Evolutionary conservation across 2,888 invertebrate genomes (phyloP).

Genomic region (Hydrotaea diabolus): DNA sequence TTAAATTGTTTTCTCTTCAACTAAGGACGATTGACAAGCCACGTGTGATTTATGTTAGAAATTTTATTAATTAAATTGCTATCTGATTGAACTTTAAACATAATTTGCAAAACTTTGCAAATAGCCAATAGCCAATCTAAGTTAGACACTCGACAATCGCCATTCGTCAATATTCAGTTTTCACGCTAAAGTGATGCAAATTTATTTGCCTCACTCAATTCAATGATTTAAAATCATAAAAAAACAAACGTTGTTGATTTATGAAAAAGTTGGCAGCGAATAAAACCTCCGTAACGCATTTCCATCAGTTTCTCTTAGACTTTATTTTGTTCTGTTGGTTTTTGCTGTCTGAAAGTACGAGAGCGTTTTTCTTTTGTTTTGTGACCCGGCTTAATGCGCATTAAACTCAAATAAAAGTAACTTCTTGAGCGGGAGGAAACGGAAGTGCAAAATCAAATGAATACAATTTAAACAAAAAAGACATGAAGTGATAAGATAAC

Average conservation of each 20-base stretch:
- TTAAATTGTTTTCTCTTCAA: too few relatives aligned
- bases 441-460: conserved; percentile 19
- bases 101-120: not conserved
- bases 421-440: not conserved
- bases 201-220: not conserved
- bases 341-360: too few relatives aligned
- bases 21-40: too few relatives aligned
- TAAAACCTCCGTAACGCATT: not conserved
- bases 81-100: too few relatives aligned
- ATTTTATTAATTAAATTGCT: not conserved
- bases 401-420: not conserved
- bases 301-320: not conserved
- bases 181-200: not conserved
- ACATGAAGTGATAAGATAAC: not conserved
- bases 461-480: conserved; percentile 9
- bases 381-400: not conserved
- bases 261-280: too few relatives aligned
- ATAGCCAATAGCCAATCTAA: not conserved
- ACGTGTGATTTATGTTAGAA: too few relatives aligned
- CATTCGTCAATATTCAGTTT: not conserved
- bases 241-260: not conserved
- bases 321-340: not conserved
- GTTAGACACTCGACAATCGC: too few relatives aligned
- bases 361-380: too few relatives aligned
- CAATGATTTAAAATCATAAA: not conserved